Base-by-base conservation (phyloP, 2,797 vertebrate genomes). In the Geotrypetes seraphini region DNA sequence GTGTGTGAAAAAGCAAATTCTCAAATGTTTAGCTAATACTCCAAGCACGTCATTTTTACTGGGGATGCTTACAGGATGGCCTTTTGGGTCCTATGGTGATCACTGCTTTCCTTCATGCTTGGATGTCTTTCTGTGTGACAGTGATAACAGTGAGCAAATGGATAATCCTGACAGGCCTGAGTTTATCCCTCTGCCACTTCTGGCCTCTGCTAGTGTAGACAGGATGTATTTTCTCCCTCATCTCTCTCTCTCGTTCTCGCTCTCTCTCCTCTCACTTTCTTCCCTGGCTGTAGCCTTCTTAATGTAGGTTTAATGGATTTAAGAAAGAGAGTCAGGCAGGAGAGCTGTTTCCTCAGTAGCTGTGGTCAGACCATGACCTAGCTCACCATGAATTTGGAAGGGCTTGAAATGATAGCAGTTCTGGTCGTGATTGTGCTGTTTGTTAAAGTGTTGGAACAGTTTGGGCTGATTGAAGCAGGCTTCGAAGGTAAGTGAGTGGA, bases 321-420 rank as follows among this genome's bases (percentile, higher is more conserved):
- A n/a, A 66, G 71, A 66, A 60, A 70, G 74, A 56, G 52, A 71
- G 73, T 56, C 67, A 10, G 62, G 45, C 62, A 53, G 53, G 60
- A 53, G 67, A 77, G 41, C 73, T 47, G 63, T 72, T 64, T 36
- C 15, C 66, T 71, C 63, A 2, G 60, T 57, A 65, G 69, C 75
- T 67, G 73, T 69, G 75, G 70, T 67, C 66, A 75, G 75, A 79
- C 71, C 69, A 84, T 92, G 90, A 91, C 83, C 82, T 69, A 68
- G 60, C 78, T 80, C 76, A 80, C 57, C 76, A 91, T 97, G 92
- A 95, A 93, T 87, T 82, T 95, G 79, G 94, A 98, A 75, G 94
- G 93, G 56, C 87, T 98, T 69, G 92, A 98, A 57, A 97, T 98
- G 93, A 96, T 97, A 59, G 94, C 78, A 1, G 92, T 97, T 54